phyloP scores from a whole-genome alignment of 2,113 vertebrate genomes.

The Brienomyrus brachyistius region DNA sequence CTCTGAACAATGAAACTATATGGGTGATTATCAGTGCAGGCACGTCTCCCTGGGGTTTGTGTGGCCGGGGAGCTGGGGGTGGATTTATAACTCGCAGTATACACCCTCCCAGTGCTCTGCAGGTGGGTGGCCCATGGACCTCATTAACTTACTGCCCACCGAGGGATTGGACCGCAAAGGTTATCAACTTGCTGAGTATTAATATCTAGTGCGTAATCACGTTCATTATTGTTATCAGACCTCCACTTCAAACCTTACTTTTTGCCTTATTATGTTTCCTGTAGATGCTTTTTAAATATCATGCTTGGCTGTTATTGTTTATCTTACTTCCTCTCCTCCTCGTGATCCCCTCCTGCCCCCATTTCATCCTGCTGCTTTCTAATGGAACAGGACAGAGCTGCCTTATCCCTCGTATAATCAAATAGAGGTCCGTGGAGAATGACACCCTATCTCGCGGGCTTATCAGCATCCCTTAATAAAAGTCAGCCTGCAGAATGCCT shows the following conservation, averaged over 20 bases:
- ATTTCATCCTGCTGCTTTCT: not conserved
- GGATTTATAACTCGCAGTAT: not conserved
- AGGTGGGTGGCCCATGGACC: not conserved
- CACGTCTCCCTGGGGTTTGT: not conserved
- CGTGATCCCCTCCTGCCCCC: not conserved
- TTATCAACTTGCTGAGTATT: not conserved
- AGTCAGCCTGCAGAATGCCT: not conserved
- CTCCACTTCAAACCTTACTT: not conserved
- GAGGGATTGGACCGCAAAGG: not conserved
- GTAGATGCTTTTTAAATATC: not conserved
- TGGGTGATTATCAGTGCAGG: not conserved
- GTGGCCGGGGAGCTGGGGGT: not conserved
- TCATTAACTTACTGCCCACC: not conserved
- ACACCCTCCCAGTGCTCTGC: not conserved
- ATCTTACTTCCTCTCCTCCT: not conserved
- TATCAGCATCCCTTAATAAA: not conserved
- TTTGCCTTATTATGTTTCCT: no score
- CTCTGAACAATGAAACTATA: not conserved
- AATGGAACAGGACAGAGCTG: slow-evolving; percentile 3
- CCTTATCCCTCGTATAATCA: slow-evolving; percentile 4
- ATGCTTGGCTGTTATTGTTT: not conserved
- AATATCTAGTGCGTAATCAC: not conserved
- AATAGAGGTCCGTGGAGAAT: not conserved
- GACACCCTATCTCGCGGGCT: not conserved
- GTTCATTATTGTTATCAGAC: not conserved